Conservation (phyloP, 2,797 vertebrate genomes). For the Cyclura pinguis region DNA sequence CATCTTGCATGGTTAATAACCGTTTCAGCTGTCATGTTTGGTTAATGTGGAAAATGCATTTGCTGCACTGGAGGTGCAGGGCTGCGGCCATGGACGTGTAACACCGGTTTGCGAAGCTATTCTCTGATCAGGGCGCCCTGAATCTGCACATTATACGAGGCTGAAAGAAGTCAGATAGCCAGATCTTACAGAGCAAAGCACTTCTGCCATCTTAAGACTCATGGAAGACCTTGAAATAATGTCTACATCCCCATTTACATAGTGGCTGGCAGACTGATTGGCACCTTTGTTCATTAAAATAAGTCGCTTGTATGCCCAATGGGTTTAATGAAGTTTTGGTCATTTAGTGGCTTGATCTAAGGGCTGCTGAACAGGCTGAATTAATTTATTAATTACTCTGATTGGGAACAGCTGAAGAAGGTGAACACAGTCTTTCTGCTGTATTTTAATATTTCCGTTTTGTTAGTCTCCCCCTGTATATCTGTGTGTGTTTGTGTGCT, state of each 20-base stretch:
- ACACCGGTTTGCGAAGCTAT: conserved; percentile 81
- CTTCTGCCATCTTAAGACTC: conserved; percentile 81
- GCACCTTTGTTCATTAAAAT: conserved; percentile 50
- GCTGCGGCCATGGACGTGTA: conserved; percentile 79
- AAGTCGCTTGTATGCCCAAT: conserved; percentile 59
- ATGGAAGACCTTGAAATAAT: conserved; percentile 59
- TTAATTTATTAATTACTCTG: not conserved
- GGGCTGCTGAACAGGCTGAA: conserved; percentile 41
- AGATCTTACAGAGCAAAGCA: conserved; percentile 72
- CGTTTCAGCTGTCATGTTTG: conserved; percentile 96
- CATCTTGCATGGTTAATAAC: conserved; percentile 98
- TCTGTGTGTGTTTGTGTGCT: not conserved
- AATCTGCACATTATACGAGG: conserved; percentile 81
- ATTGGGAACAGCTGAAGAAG: too few species aligned
- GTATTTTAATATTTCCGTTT: too few species aligned
- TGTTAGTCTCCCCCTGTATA: too few species aligned
- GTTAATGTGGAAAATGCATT: conserved; percentile 91
- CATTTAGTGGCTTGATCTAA: conserved; percentile 65
- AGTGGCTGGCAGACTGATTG: conserved; percentile 50
- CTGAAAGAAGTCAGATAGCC: conserved; percentile 76
- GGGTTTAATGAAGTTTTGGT: conserved; percentile 60
- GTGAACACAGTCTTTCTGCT: too few species aligned
- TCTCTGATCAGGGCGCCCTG: conserved; percentile 81
- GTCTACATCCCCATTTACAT: conserved; percentile 46
- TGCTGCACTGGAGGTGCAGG: conserved; percentile 84